Evolutionary conservation across 2,888 invertebrate species (phyloP).

Genomic region (Liodrosophila aerea): DNA sequence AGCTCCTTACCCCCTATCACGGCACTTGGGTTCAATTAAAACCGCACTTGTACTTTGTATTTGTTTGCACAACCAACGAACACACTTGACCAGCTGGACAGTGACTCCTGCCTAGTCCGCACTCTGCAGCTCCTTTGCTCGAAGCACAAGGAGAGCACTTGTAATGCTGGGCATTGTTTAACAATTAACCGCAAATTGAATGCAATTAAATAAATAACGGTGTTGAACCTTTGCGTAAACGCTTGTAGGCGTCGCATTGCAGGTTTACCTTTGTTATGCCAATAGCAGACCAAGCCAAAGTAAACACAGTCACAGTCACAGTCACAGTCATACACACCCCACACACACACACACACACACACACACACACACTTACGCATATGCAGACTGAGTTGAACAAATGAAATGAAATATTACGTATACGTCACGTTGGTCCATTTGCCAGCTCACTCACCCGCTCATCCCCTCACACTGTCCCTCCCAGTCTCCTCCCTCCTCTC

Average conservation of each 20-base stretch:
- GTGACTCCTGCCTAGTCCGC: neutral
- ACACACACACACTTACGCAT: slow-evolving; percentile 17
- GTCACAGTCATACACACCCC: slow-evolving; percentile 11
- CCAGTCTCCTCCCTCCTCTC: too few species aligned
- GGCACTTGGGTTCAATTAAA: slow-evolving; percentile 77
- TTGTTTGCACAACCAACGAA: slow-evolving; percentile 72
- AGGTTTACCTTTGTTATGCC: slow-evolving; percentile 38
- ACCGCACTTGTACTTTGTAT: slow-evolving; percentile 74
- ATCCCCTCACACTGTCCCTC: too few species aligned
- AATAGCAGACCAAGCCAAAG: slow-evolving; percentile 26
- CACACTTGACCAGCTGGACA: slow-evolving; percentile 51
- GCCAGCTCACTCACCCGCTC: slow-evolving; percentile 32
- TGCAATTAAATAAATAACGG: slow-evolving; percentile 79
- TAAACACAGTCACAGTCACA: slow-evolving; percentile 34
- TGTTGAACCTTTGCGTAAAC: slow-evolving; percentile 77
- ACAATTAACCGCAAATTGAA: slow-evolving; percentile 79
- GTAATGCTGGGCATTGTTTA: slow-evolving; percentile 68
- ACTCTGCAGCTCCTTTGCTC: slow-evolving; percentile 4
- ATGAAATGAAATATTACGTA: slow-evolving; percentile 78
- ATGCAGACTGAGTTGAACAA: slow-evolving; percentile 50
- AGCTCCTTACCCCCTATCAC: slow-evolving; percentile 4
- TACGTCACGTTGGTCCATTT: slow-evolving; percentile 75
- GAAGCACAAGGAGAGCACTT: slow-evolving; percentile 16
- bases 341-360: slow-evolving; percentile 20
- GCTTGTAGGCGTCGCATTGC: slow-evolving; percentile 61